phyloP scores from a whole-genome alignment of 2,113 vertebrate species.

The Kryptolebias marmoratus region DNA sequence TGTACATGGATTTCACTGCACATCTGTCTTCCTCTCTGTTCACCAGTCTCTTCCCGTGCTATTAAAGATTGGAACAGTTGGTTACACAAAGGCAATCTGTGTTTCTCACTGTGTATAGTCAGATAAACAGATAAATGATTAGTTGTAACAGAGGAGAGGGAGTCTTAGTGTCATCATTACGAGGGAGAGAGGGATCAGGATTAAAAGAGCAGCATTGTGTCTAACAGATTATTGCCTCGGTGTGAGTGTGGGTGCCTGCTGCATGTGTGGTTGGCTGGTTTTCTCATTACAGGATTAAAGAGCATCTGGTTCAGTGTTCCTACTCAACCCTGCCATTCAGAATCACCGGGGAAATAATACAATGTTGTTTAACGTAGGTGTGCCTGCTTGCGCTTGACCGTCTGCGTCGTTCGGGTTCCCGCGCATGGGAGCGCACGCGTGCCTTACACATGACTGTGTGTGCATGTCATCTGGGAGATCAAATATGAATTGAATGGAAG shows the following conservation, averaged over 20 bases:
- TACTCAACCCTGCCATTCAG: slow-evolving; percentile 68
- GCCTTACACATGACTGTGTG: not conserved
- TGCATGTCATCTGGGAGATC: slow-evolving; percentile 43
- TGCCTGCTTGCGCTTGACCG: slow-evolving; percentile 8
- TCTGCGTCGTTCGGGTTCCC: slow-evolving; percentile 11
- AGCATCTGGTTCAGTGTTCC: slow-evolving; percentile 77
- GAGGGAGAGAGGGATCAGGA: slow-evolving; percentile 59
- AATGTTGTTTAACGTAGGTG: slow-evolving; percentile 53
- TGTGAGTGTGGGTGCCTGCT: slow-evolving; percentile 12
- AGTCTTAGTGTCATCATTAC: slow-evolving; percentile 67
- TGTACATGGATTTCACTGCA: slow-evolving; percentile 37
- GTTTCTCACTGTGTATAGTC: slow-evolving; percentile 44
- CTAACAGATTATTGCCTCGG: slow-evolving; percentile 58
- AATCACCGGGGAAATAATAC: slow-evolving; percentile 71
- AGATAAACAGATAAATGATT: slow-evolving; percentile 75
- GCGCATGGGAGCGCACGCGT: not conserved
- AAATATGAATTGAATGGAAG: slow-evolving; percentile 59
- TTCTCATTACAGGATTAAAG: slow-evolving; percentile 78
- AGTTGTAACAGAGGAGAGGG: slow-evolving; percentile 61
- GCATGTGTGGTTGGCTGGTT: slow-evolving; percentile 71
- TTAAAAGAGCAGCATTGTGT: slow-evolving; percentile 72
- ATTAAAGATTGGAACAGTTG: slow-evolving; percentile 45
- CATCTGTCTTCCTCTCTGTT: slow-evolving; percentile 52
- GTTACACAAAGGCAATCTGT: slow-evolving; percentile 64
- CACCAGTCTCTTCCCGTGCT: slow-evolving; percentile 53